phyloP scores from a whole-genome alignment of 2,113 vertebrate species.

The Percopsis transmontana region DNA sequence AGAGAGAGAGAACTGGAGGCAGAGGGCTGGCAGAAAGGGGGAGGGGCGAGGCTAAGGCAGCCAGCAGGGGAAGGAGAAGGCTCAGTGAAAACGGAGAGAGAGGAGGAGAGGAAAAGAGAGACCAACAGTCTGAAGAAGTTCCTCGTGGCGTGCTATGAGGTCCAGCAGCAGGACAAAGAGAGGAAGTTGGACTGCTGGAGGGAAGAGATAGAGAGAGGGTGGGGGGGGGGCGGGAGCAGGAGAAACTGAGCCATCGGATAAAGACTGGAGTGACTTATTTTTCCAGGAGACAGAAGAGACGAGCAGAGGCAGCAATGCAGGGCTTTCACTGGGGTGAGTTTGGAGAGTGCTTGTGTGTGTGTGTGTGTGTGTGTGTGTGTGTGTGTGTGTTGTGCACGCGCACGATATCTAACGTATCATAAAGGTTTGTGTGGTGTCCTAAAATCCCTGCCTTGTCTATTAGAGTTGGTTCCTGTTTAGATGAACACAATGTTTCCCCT shows the following conservation, averaged over 20 bases:
- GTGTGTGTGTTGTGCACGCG: conserved; percentile 10
- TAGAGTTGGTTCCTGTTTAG: neutral
- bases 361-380: conserved; percentile 11
- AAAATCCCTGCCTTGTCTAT: neutral
- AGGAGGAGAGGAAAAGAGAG: conserved; percentile 23
- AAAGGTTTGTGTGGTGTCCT: neutral
- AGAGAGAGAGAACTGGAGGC: conserved; percentile 55
- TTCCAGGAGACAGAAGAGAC: conserved; percentile 32
- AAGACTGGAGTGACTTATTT: conserved; percentile 36
- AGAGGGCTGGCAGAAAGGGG: conserved; percentile 15
- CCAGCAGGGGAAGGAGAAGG: conserved; percentile 63
- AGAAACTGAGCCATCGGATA: neutral
- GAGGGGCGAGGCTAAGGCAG: conserved; percentile 71
- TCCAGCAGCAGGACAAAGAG: conserved; percentile 33
- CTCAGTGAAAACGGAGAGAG: conserved; percentile 39
- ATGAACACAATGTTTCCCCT: conserved; percentile 20
- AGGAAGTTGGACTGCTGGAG: neutral
- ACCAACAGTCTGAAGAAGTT: conserved; percentile 59
- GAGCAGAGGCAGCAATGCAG: conserved; percentile 70
- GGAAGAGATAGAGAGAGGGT: conserved; percentile 9
- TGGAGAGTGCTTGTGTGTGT: conserved; percentile 12
- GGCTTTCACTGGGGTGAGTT: conserved; percentile 67
- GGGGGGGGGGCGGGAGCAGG: conserved; percentile 22
- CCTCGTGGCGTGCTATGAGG: conserved; percentile 59
- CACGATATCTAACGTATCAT: neutral